Percentiles rank a stretch among this genome's conserved stretches.
Conservation (phyloP, 2,888 invertebrate genomes). For the Agonopterix subpropinquella region DNA sequence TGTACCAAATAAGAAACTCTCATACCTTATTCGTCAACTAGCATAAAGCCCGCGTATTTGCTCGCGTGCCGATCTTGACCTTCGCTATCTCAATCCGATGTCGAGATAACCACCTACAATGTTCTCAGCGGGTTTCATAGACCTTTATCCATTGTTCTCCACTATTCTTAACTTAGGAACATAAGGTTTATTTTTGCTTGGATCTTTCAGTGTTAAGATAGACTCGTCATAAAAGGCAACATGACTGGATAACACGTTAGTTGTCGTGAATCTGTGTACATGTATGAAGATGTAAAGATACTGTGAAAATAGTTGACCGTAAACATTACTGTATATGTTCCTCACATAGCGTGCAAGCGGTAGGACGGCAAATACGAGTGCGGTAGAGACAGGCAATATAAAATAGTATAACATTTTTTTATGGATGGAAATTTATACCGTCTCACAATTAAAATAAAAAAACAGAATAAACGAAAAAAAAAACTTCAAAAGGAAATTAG, state of each 20-base stretch:
- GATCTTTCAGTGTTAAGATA: constrained; percentile 30
- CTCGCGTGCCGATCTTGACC: constrained; percentile 65
- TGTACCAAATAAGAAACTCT: constrained; percentile 18
- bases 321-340: no score
- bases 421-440: no score
- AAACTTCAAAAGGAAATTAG: no score
- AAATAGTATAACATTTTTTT: no score
- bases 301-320: constrained; percentile 4
- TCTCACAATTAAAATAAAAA: no score
- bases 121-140: constrained; percentile 55
- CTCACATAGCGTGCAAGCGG: no score
- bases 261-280: constrained; percentile 51
- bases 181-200: constrained; percentile 28
- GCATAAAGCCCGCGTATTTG: constrained; percentile 30
- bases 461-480: no score
- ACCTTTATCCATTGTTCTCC: constrained; percentile 26
- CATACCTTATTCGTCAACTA: constrained; percentile 42
- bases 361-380: no score
- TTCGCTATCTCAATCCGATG: constrained; percentile 64
- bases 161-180: constrained; percentile 18
- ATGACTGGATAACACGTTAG: constrained; percentile 54
- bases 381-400: no score
- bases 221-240: constrained; percentile 56
- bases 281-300: neutral
- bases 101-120: constrained; percentile 62